Evolutionary conservation across 2,888 invertebrate species (phyloP).

Genomic region (Teleogryllus oceanicus): DNA sequence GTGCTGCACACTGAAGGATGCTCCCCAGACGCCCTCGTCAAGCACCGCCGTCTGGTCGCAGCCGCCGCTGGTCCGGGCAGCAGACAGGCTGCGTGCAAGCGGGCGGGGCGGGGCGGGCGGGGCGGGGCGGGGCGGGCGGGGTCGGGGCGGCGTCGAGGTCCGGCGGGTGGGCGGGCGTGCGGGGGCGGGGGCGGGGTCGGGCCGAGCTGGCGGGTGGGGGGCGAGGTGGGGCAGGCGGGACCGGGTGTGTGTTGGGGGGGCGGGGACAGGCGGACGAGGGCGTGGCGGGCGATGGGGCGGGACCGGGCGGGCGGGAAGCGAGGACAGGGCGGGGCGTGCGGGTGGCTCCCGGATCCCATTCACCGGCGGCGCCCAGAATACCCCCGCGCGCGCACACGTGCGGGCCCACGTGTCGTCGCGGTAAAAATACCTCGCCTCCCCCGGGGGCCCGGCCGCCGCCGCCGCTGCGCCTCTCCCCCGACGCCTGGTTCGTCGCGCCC

Average conservation of each 20-base stretch:
- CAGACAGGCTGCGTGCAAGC: no score
- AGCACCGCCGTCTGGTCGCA: no score
- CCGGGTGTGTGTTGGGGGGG: no score
- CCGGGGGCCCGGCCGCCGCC: neutral
- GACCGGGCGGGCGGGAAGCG: fast-evolving
- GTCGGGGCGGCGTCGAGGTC: neutral
- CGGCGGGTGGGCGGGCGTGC: no score
- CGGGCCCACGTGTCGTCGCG: neutral
- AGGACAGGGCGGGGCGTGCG: neutral
- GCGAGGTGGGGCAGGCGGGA: no score
- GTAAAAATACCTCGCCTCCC: neutral
- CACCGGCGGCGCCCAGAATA: neutral
- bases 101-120: neutral
- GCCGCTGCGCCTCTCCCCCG: neutral
- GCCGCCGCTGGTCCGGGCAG: no score
- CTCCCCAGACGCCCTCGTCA: no score
- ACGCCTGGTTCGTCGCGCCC: no score
- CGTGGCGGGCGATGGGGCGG: neutral
- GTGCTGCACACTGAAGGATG: no score
- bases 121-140: neutral
- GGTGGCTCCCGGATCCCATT: neutral
- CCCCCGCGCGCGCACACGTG: neutral
- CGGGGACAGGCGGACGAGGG: no score
- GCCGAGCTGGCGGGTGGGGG: no score
- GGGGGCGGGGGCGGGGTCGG: no score